Evolutionary conservation across 2,888 invertebrate species (phyloP).

Genomic region (Macrosiphum euphorbiae): DNA sequence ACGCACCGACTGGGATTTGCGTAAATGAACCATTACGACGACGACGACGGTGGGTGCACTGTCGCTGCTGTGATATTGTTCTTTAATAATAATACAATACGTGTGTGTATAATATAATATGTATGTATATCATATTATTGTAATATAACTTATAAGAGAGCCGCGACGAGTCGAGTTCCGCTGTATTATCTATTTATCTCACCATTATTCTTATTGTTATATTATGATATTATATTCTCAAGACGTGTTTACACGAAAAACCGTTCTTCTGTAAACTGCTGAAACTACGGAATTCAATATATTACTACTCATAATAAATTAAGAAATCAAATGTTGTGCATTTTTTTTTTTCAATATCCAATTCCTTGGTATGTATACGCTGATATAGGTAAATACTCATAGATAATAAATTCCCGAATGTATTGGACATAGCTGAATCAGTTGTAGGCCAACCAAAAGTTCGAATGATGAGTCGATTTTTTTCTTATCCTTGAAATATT

Average conservation of each 20-base stretch:
- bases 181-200: background rate
- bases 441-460: background rate
- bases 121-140: background rate
- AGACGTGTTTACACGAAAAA: background rate
- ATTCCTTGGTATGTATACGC: too few relatives aligned
- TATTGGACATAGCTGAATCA: background rate
- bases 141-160: background rate
- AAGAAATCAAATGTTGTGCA: background rate
- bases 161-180: background rate
- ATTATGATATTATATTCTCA: background rate
- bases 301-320: background rate
- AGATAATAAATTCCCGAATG: background rate
- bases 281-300: background rate
- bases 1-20: constrained; percentile 28
- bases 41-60: background rate
- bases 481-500: background rate
- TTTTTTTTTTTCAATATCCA: background rate
- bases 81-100: background rate
- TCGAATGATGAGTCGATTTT: background rate
- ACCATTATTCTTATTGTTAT: background rate
- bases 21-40: constrained; percentile 43
- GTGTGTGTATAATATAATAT: background rate
- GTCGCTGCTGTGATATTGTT: background rate
- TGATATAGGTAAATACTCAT: too few relatives aligned
- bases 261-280: background rate